Conservation (phyloP, 2,888 invertebrate species). For the Cerastis leucographa region DNA sequence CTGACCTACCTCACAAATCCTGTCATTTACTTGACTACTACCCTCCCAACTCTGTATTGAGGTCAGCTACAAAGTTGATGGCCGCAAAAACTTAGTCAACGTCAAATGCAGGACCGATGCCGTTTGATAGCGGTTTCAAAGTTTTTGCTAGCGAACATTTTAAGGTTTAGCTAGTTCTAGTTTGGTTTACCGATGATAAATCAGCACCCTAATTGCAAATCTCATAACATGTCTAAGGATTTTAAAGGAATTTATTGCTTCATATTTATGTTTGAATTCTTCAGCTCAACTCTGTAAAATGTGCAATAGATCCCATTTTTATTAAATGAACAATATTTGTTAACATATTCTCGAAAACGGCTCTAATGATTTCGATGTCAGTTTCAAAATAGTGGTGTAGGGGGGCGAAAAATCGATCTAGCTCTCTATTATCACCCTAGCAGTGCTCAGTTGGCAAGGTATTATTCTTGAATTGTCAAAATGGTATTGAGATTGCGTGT, state of each 20-base stretch:
- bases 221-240: no score
- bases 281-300: background rate
- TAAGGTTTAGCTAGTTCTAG: background rate
- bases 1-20: slow-evolving; percentile 43
- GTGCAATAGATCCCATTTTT: background rate
- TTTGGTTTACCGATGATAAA: background rate
- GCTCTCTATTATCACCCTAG: no score
- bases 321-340: no score
- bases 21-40: slow-evolving; percentile 26
- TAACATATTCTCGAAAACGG: no score
- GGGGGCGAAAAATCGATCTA: no score
- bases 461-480: no score
- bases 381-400: no score
- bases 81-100: slow-evolving; percentile 58
- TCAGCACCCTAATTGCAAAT: background rate
- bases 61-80: slow-evolving; percentile 33
- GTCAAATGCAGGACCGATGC: slow-evolving; percentile 51
- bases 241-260: no score
- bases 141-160: slow-evolving; percentile 40
- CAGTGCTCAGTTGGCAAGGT: no score
- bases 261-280: background rate
- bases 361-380: no score
- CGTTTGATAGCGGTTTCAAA: slow-evolving; percentile 49
- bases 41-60: slow-evolving; percentile 42
- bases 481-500: no score